phyloP scores from a whole-genome alignment of 2,888 invertebrate species.

The Lypha dubia region DNA sequence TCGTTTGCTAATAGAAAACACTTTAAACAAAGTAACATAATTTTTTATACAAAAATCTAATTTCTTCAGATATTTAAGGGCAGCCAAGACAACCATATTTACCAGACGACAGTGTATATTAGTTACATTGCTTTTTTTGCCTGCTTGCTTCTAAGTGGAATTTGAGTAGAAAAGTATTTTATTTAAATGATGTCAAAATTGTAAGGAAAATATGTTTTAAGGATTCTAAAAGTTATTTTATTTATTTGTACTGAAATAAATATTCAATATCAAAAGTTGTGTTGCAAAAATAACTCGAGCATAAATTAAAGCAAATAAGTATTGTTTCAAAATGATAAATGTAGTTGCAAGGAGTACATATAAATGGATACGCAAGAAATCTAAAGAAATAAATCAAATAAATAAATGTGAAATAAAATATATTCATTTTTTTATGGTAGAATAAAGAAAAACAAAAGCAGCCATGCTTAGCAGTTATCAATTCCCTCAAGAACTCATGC shows the following conservation, averaged over 20 bases:
- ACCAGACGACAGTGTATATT: slow-evolving; percentile 3
- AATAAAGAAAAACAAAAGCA: slow-evolving; percentile 27
- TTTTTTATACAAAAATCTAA: background rate
- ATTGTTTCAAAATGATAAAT: slow-evolving; percentile 57
- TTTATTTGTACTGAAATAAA: slow-evolving; percentile 44
- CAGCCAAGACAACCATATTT: slow-evolving; percentile 39
- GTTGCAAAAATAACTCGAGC: slow-evolving; percentile 47
- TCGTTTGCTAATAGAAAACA: background rate
- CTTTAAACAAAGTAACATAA: background rate
- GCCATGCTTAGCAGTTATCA: background rate
- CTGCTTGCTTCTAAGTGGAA: slow-evolving; percentile 4
- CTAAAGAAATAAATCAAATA: slow-evolving; percentile 34
- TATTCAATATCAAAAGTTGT: slow-evolving; percentile 39
- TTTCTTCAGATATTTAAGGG: background rate
- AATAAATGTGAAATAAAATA: slow-evolving; percentile 31
- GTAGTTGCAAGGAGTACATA: background rate
- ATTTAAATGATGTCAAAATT: slow-evolving; percentile 64
- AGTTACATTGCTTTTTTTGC: slow-evolving; percentile 20
- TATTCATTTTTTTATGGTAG: slow-evolving; percentile 1
- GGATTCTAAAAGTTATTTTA: slow-evolving; percentile 37
- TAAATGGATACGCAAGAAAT: background rate
- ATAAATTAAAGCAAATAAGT: slow-evolving; percentile 48
- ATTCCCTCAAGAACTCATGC: background rate
- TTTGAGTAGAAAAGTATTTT: slow-evolving; percentile 36
- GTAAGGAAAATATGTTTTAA: slow-evolving; percentile 28